Evolutionary conservation across 2,888 invertebrate species (phyloP).

Genomic region (Ephialtes manifestator): DNA sequence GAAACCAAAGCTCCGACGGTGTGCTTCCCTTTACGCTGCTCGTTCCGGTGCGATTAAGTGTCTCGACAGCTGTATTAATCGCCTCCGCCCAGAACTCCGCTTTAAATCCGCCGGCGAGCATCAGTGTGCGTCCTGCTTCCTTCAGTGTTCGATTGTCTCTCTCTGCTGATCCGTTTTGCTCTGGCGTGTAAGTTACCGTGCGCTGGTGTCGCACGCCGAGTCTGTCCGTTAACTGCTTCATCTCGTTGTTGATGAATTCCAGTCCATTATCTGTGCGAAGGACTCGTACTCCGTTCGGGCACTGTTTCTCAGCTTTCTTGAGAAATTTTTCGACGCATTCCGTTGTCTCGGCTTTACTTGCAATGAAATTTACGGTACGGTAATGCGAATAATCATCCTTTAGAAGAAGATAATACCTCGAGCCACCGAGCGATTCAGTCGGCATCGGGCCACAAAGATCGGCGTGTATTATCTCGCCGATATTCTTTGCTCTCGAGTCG

Average conservation of each 20-base stretch:
- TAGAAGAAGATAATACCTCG: slow-evolving; percentile 53
- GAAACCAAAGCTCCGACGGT: slow-evolving; percentile 38
- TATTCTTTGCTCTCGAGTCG: slow-evolving; percentile 21
- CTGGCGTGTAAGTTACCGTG: slow-evolving; percentile 55
- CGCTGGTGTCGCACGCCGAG: slow-evolving; percentile 34
- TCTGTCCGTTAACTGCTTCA: not conserved
- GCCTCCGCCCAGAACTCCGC: slow-evolving; percentile 58
- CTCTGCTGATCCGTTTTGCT: slow-evolving; percentile 55
- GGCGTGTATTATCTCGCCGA: slow-evolving; percentile 66
- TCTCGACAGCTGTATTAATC: slow-evolving; percentile 47
- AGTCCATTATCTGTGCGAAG: slow-evolving; percentile 40
- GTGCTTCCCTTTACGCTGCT: slow-evolving; percentile 20
- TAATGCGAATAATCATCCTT: slow-evolving; percentile 60
- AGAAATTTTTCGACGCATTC: slow-evolving; percentile 42
- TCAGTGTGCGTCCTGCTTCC: slow-evolving; percentile 59
- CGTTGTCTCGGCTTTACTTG: slow-evolving; percentile 47
- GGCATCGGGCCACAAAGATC: slow-evolving; percentile 70
- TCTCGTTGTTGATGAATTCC: not conserved
- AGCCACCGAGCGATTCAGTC: slow-evolving; percentile 42
- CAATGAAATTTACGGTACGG: slow-evolving; percentile 45
- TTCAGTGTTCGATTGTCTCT: slow-evolving; percentile 55
- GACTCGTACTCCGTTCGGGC: slow-evolving; percentile 19
- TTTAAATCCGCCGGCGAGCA: slow-evolving; percentile 1
- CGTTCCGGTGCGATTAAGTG: slow-evolving; percentile 39
- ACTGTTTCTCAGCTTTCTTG: slow-evolving; percentile 46